Base-by-base conservation (phyloP, 2,113 vertebrate species). In the Callocephalon fimbriatum region DNA sequence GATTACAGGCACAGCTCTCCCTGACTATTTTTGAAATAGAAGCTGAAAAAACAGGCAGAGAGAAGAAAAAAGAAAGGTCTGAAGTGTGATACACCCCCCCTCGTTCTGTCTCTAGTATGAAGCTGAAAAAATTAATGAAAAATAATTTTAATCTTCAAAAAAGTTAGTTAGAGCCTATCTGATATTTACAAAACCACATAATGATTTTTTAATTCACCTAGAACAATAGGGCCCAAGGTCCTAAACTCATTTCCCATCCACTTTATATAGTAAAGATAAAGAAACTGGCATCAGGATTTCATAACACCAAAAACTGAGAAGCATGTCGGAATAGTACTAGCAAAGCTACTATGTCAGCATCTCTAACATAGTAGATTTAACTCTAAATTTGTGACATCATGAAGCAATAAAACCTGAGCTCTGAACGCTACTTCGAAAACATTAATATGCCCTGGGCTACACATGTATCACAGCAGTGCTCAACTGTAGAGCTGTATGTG, bases 401-500 rank as follows among this genome's bases (percentile, higher is more conserved):
- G 27, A 90, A 75, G 53, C 13, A 88, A 47, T 26, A 47, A 73
- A 85, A 37, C 14, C 18, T 29, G 26, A 32, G 21, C 12, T 67
- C 70, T 94, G 12, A 45, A 22, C 78, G 14, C n/a, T 86, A 32
- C 19, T 67, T 59, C 40, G 27, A 76, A 82, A 67, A 86, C 9
- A 67, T 48, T 38, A 19, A 47, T 35, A 6, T 8, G 63, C 27
- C 67, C 21, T 79, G 51, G 23, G 18, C 29, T 87, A 17, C 22
- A 12, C 6, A 7, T 6, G 7, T 31, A 16, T 35, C 59, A n/a
- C 15, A 76, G 38, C 62, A 88, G n/a, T 4, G 1, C 42, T 81
- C 8, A 4, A 42, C 18, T 17, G 42, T 4, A 63, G 31, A 38
- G 29, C 2, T 4, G 4, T 27, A 8, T 4, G 15, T 3, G 2